Evolutionary conservation across 2,113 vertebrate genomes (phyloP).

Genomic region (Capricornis sumatraensis): DNA sequence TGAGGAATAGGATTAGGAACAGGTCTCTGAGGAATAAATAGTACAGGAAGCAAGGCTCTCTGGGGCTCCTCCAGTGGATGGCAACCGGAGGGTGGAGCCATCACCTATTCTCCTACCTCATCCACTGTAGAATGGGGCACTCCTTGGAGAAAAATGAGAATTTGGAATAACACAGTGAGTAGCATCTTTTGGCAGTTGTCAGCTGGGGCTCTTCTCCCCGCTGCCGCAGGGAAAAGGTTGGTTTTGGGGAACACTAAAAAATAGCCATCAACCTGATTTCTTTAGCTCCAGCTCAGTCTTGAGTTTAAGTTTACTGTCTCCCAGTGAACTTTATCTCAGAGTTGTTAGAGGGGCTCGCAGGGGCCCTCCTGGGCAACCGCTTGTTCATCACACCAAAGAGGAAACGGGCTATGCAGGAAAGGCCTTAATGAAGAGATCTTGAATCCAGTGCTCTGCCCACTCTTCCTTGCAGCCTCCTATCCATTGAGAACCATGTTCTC

Average conservation of each 20-base stretch:
- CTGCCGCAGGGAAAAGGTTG: accelerated
- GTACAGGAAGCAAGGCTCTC: not conserved
- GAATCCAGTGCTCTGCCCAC: not conserved
- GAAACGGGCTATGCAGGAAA: not conserved
- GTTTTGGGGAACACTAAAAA: not conserved
- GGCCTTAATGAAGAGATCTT: not conserved
- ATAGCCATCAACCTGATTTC: not conserved
- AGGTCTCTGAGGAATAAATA: not conserved
- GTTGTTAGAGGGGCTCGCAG: not conserved
- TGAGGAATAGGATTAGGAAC: too few species aligned
- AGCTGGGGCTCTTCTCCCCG: accelerated
- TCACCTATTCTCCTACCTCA: not conserved
- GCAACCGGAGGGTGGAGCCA: not conserved
- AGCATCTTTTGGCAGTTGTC: not conserved
- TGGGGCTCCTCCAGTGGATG: too few species aligned
- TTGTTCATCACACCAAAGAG: not conserved
- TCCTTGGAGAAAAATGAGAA: not conserved
- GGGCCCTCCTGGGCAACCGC: not conserved
- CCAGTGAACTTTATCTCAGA: not conserved
- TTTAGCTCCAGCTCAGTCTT: not conserved
- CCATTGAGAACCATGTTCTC: not conserved
- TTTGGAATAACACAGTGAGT: too few species aligned
- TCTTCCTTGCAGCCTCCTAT: not conserved
- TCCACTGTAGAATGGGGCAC: not conserved
- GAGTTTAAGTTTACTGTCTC: not conserved